A percentile compares a stretch with the other conserved stretches of the same genome.
phyloP scores from a whole-genome alignment of 2,888 invertebrate genomes.

The Dolichopus griseipennis region DNA sequence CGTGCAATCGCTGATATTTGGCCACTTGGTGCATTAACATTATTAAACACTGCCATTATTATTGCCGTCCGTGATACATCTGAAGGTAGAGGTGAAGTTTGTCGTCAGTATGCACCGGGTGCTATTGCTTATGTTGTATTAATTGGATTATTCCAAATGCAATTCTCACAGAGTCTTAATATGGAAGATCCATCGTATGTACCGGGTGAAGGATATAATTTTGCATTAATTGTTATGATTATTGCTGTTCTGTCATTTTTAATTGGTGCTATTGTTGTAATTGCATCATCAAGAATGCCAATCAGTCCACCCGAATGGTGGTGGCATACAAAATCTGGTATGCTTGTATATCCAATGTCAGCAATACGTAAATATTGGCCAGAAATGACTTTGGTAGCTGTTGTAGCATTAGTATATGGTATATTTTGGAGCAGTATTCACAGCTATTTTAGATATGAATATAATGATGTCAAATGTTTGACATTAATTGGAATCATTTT shows the following conservation, averaged over 20 bases:
- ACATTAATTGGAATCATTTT: slow-evolving; percentile 31
- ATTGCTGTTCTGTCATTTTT: slow-evolving; percentile 49
- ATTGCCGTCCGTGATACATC: slow-evolving; percentile 75
- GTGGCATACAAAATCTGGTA: slow-evolving; percentile 75
- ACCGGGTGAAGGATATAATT: neutral
- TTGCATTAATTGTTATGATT: slow-evolving; percentile 24
- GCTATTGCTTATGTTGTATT: slow-evolving; percentile 64
- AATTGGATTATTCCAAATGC: slow-evolving; percentile 49
- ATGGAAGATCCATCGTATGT: neutral
- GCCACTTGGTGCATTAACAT: slow-evolving; percentile 60
- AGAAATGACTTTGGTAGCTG: slow-evolving; percentile 60
- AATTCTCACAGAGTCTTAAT: neutral
- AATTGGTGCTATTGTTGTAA: slow-evolving; percentile 54
- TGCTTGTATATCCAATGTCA: slow-evolving; percentile 70
- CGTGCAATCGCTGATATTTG: slow-evolving; percentile 67
- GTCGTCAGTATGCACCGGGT: slow-evolving; percentile 67
- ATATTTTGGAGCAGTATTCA: slow-evolving; percentile 74
- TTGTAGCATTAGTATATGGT: slow-evolving; percentile 63
- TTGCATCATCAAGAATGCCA: slow-evolving; percentile 52
- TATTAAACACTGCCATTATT: slow-evolving; percentile 68
- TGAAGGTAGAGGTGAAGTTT: slow-evolving; percentile 68
- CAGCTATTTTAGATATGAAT: slow-evolving; percentile 63
- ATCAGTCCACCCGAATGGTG: slow-evolving; percentile 77
- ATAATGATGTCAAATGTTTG: slow-evolving; percentile 29
- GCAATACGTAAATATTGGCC: slow-evolving; percentile 65